Conservation (phyloP, 2,888 invertebrate species). For the Tetragnatha montana region DNA sequence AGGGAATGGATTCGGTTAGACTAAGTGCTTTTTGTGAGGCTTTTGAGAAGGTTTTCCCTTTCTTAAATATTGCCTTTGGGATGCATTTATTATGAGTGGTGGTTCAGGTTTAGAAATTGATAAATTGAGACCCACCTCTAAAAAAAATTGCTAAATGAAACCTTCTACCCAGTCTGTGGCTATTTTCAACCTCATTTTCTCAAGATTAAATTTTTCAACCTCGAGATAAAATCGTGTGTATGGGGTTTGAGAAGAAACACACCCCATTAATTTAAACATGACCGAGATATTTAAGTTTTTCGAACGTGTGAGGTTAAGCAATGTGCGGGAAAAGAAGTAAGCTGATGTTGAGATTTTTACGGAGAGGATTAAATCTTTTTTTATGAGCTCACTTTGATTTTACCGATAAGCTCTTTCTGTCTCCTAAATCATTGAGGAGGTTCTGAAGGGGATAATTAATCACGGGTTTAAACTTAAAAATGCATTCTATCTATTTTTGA, state of each 20-base stretch:
- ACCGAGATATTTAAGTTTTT: background rate
- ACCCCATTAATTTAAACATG: background rate
- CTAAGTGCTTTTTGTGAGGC: constrained; percentile 42
- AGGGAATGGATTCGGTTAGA: constrained; percentile 47
- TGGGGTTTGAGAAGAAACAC: background rate
- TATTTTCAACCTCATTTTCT: background rate
- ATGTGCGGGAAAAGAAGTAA: background rate
- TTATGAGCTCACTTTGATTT: background rate
- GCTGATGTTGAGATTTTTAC: background rate
- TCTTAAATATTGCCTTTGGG: constrained; percentile 40
- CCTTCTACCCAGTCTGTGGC: background rate
- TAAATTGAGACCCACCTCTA: constrained; percentile 1
- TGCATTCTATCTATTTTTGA: background rate
- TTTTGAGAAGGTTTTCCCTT: constrained; percentile 20
- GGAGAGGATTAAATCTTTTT: background rate
- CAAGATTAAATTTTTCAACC: background rate
- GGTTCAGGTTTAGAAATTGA: constrained; percentile 1
- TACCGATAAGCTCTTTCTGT: background rate
- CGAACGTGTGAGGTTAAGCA: background rate
- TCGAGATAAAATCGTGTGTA: background rate
- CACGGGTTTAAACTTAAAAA: background rate
- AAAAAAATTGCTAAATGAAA: background rate
- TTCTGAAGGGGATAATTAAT: background rate
- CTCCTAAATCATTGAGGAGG: background rate
- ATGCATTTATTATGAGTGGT: constrained; percentile 27